Percentiles rank a stretch among this genome's conserved stretches.
Conservation (phyloP, 2,113 vertebrate genomes). For the Nyctereutes procyonoides region DNA sequence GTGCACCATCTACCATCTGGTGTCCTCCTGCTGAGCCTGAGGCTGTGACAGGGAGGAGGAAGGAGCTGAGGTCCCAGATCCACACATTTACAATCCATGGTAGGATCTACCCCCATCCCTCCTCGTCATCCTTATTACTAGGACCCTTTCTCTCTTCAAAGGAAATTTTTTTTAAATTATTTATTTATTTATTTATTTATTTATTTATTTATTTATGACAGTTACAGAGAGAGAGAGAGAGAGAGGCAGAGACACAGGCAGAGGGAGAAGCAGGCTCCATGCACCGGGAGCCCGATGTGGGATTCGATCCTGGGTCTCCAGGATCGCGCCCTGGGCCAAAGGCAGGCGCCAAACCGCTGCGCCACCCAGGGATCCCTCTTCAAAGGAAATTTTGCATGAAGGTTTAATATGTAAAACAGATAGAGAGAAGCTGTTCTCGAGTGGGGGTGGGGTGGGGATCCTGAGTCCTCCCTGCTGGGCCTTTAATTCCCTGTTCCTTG, state of each 20-base stretch:
- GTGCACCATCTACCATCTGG: background rate
- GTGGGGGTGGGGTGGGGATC: background rate
- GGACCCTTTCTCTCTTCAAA: background rate
- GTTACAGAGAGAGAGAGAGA: no score
- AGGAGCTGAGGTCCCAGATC: background rate
- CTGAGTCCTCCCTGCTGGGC: background rate
- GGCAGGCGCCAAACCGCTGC: no score
- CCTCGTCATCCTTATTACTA: background rate
- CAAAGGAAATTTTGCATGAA: background rate
- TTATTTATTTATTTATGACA: no score
- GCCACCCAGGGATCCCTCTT: no score
- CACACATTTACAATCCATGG: background rate
- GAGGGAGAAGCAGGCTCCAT: no score
- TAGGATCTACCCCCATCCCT: background rate
- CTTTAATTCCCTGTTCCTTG: background rate
- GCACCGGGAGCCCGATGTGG: no score
- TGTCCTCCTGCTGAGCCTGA: background rate
- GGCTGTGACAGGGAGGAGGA: background rate
- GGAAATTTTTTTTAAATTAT: no score
- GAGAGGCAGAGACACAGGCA: no score
- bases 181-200: no score
- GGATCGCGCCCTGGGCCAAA: no score
- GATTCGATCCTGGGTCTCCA: no score
- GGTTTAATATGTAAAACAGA: background rate
- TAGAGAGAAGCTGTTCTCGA: background rate